Conservation (phyloP, 2,888 invertebrate genomes). For the Drosophila crucigera region DNA sequence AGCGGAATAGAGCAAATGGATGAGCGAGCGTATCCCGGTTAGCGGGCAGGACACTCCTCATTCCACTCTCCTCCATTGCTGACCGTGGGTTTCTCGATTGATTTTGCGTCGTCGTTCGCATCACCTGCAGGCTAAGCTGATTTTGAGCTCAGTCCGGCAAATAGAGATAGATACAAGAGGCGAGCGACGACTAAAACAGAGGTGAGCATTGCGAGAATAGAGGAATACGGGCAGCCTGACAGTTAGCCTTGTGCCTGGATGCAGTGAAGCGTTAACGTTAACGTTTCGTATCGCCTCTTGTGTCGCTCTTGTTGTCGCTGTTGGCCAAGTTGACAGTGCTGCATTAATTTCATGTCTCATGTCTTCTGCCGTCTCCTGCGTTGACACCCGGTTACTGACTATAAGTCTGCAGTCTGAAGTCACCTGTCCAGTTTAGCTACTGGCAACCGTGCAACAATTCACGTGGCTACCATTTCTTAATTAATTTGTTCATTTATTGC, state of each 20-base stretch:
- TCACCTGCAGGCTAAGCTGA: slow-evolving; percentile 81
- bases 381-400: slow-evolving; percentile 30
- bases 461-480: slow-evolving; percentile 68
- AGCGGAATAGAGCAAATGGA: slow-evolving; percentile 52
- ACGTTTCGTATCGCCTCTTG: slow-evolving; percentile 71
- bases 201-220: neutral
- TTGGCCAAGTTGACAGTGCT: slow-evolving; percentile 43
- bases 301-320: slow-evolving; percentile 15
- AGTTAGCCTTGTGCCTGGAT: slow-evolving; percentile 30
- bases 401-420: neutral
- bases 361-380: slow-evolving; percentile 43
- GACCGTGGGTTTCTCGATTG: slow-evolving; percentile 73
- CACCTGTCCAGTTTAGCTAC: slow-evolving; percentile 19
- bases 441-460: slow-evolving; percentile 76
- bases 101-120: slow-evolving; percentile 71
- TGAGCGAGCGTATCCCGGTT: slow-evolving; percentile 40
- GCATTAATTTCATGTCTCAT: slow-evolving; percentile 68
- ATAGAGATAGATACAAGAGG: slow-evolving; percentile 35
- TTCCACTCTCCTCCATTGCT: slow-evolving; percentile 42
- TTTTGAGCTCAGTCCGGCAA: slow-evolving; percentile 58
- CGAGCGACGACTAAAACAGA: slow-evolving; percentile 1
- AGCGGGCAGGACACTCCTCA: slow-evolving; percentile 31
- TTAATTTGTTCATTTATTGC: slow-evolving; percentile 78
- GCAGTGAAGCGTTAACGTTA: slow-evolving; percentile 79
- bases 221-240: neutral